These are phyloP conservation scores for Colostygia pectinataria DNA, from an alignment of 2,888 invertebrate genomes.

Conservation along the genomic window DNA sequence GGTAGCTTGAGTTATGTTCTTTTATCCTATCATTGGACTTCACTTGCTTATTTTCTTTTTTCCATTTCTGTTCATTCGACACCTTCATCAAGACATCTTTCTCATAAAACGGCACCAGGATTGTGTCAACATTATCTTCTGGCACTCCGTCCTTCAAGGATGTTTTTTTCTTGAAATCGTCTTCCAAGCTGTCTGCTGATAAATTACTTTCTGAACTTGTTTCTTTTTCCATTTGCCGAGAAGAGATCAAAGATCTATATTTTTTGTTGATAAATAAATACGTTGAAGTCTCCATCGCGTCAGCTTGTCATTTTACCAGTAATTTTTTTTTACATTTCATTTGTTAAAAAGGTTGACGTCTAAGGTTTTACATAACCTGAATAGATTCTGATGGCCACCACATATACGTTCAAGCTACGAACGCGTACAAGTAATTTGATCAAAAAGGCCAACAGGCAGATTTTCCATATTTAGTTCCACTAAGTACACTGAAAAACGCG, in stretches of 20 bases:
- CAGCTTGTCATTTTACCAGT: slow-evolving; percentile 38
- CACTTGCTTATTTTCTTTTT: slow-evolving; percentile 38
- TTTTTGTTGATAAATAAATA: slow-evolving; percentile 60
- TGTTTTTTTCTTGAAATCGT: slow-evolving; percentile 47
- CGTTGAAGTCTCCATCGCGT: slow-evolving; percentile 52
- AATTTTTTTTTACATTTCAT: slow-evolving; percentile 7
- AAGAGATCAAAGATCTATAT: slow-evolving; percentile 45
- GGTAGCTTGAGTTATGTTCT: slow-evolving; percentile 51
- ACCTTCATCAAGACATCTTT: slow-evolving; percentile 74
- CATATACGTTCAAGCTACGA: no score
- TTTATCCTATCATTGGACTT: slow-evolving; percentile 38
- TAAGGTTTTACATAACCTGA: neutral
- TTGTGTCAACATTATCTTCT: slow-evolving; percentile 66
- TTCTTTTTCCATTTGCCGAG: slow-evolving; percentile 57
- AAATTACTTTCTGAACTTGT: slow-evolving; percentile 60
- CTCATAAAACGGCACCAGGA: slow-evolving; percentile 76
- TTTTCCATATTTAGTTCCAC: no score
- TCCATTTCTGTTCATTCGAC: slow-evolving; percentile 55
- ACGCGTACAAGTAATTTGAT: no score
- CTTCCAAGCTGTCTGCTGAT: slow-evolving; percentile 70
- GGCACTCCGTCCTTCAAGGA: slow-evolving; percentile 36
- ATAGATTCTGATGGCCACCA: no score
- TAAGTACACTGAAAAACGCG: no score
- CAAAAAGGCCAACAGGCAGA: no score
- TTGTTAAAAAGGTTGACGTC: neutral